Base-by-base conservation (phyloP, 2,797 vertebrate genomes). In the Diplodus puntazzo region DNA sequence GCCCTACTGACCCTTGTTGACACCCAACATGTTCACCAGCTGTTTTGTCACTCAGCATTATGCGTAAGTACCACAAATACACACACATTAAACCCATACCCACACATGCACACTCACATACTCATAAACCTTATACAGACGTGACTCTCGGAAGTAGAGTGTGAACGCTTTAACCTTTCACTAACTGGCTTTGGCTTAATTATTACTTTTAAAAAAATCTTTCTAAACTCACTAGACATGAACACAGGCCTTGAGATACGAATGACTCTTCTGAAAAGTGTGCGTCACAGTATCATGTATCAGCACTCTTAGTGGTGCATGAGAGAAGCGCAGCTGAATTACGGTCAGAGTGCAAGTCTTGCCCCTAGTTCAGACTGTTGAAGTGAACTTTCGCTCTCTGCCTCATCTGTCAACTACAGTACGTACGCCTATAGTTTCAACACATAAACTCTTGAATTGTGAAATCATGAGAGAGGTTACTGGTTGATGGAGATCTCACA, bases 11-110 rank as follows among this genome's bases (percentile, higher is more conserved):
- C 76, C 63, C 60, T 52, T 69, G 77, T 57, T 34, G 34, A 34
- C 34, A 75, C 61, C 42, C 48, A 63, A 54, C 25, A 71, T 65
- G 79, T 85, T 74, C 60, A 49, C 60, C 83, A 88, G 88, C 81
- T 91, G 81, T 54, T 81, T 67, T 81, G 73, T 72, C 83, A 82
- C 72, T 85, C 82, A 80, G 4, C 25, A 74, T 71, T 57, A 58
- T 79, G 39, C 4, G 13, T 30, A n/a, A 1, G 27, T 14, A 65
- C 55, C 66, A 46, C 45, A 80, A 75, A 78, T 74, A 75, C n/a
- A 75, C 60, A 71, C 21, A 53, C 23, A 60, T 55, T 52, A 55
- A 42, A 59, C n/a, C 4, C 57, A 25, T 27, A 7, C 17, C 58
- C 50, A 34, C 50, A 34, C 12, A 46, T 10, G 59, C 1, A 0